These are phyloP conservation scores for Synanthedon myopaeformis DNA, from an alignment of 2,888 invertebrate species.

Conservation along the genomic window DNA sequence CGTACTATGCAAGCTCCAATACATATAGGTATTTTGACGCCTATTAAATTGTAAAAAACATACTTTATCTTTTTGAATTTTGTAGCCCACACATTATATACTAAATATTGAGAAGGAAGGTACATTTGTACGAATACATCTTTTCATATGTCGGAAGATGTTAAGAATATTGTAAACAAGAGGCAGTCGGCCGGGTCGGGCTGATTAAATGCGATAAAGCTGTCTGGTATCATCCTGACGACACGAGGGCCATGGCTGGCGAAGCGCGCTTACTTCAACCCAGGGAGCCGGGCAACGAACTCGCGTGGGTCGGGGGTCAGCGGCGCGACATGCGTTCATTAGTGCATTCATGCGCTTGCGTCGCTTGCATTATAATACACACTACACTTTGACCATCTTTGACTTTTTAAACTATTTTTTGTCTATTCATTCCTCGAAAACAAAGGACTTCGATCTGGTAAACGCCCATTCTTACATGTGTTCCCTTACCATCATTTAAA, in stretches of 20 bases:
- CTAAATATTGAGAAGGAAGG: no score
- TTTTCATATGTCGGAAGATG: slow-evolving; percentile 4
- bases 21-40: no score
- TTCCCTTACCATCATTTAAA: no score
- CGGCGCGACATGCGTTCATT: slow-evolving; percentile 60
- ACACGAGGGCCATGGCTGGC: slow-evolving; percentile 13
- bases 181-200: slow-evolving; percentile 20
- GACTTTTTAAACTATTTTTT: no score
- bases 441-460: no score
- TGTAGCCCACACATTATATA: no score
- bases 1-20: no score
- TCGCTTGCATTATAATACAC: slow-evolving; percentile 7
- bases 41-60: no score
- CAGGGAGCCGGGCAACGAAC: slow-evolving; percentile 50
- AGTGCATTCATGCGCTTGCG: slow-evolving; percentile 45
- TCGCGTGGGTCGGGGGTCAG: slow-evolving; percentile 67
- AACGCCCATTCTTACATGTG: no score
- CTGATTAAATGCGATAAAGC: slow-evolving; percentile 43
- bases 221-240: slow-evolving; percentile 35
- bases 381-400: no score
- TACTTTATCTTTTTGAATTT: no score
- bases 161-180: slow-evolving; percentile 31
- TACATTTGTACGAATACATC: not conserved
- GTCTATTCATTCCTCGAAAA: no score
- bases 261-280: slow-evolving; percentile 9